phyloP scores from a whole-genome alignment of 2,888 invertebrate genomes.

The Xanthorhoe spadicearia region DNA sequence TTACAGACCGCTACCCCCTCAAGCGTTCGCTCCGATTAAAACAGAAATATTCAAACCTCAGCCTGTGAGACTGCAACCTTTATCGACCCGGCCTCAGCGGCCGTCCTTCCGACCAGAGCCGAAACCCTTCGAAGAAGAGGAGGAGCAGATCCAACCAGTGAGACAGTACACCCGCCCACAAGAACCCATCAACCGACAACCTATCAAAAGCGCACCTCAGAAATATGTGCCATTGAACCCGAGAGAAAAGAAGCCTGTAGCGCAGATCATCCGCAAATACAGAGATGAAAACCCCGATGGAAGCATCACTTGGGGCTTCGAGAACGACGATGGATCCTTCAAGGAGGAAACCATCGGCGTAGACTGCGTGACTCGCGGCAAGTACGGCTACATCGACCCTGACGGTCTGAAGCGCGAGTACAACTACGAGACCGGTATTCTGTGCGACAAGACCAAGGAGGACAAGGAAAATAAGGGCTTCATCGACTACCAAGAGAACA shows the following conservation, averaged over 20 bases:
- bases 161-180: conserved; percentile 79
- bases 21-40: conserved; percentile 71
- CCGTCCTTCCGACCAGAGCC: conserved; percentile 82
- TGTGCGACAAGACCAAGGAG: conserved; percentile 85
- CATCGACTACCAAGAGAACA: conserved; percentile 90
- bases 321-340: conserved; percentile 94
- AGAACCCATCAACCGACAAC: conserved; percentile 68
- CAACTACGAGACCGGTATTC: conserved; percentile 92
- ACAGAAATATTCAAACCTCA: conserved; percentile 72
- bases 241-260: conserved; percentile 88
- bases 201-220: conserved; percentile 68
- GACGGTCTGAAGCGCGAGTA: conserved; percentile 93
- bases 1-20: conserved; percentile 73
- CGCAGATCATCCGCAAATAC: conserved; percentile 89
- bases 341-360: conserved; percentile 93
- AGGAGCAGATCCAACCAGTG: conserved; percentile 74
- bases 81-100: conserved; percentile 79
- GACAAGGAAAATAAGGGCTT: conserved; percentile 86
- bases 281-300: conserved; percentile 92
- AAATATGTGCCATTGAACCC: conserved; percentile 70
- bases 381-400: conserved; percentile 93
- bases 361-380: conserved; percentile 91
- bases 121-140: conserved; percentile 76
- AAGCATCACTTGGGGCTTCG: conserved; percentile 94
- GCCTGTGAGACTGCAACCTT: conserved; percentile 75